Evolutionary conservation across 2,113 vertebrate genomes (phyloP), one percentile per base, ranked within the genome.

Genomic region (Peromyscus maniculatus): DNA sequence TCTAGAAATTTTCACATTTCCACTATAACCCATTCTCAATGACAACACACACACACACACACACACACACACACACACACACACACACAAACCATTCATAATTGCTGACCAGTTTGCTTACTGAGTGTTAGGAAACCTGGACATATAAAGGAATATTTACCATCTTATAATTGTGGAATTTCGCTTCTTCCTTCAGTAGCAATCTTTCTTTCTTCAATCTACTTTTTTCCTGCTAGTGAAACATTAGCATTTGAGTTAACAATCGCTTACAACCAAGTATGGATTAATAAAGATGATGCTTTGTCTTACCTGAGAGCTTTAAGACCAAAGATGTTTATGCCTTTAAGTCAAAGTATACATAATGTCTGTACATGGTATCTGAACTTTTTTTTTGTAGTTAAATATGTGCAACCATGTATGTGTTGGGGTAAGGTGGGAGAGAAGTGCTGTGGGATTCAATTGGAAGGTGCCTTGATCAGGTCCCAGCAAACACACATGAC

Each of bases 341-440:
- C 16, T 93, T 87, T 91, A 69, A 17, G 43, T 69, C 3, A 79
- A 93, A 52, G 9, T n/a, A 52, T 36, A n/a, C 11, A 55, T n/a
- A n/a, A 26, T 26, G 16, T 7, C 55, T 22, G 7, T 80, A 1
- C 39, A 36, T 92, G 43, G 64, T 89, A 71, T 31, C 16, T 62
- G 86, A 93, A 16, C 46, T 87, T 16, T 57, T 79, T 64, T 5
- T 94, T 52, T 9, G 75, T 33, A 75, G 28, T 57, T 83, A 92
- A 95, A 11, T 79, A 11, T 75, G 52, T 21, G 39, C 1, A 1
- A 31, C 31, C 21, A 11, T 91, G 1, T 33, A 36, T 72, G 8
- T 59, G 0, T 67, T 0, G 49, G 12, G 8, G 0, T 28, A 33
- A 28, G 8, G 3, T 57, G 8, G 0, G 2, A 5, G 1, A 43